Conservation (phyloP, 2,888 invertebrate genomes). For the Eupithecia subumbrata region DNA sequence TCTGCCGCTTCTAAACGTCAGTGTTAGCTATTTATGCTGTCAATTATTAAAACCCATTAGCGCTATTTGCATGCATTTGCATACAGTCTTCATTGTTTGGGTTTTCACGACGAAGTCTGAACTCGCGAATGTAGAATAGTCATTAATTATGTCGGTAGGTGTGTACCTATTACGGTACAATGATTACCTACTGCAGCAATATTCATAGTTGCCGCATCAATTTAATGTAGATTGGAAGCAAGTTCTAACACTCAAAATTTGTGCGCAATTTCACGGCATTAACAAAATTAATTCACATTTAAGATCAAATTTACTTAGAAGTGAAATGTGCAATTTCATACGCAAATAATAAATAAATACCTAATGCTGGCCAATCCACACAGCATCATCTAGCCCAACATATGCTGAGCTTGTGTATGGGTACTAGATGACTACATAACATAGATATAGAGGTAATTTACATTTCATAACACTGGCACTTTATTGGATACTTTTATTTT, state of each 20-base stretch:
- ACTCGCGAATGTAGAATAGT: background rate
- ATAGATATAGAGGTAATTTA: too few relatives aligned
- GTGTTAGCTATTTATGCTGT: conserved; percentile 46
- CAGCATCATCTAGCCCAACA: too few relatives aligned
- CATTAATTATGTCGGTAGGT: background rate
- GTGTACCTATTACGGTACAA: background rate
- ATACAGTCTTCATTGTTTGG: conserved; percentile 17
- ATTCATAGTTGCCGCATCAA: background rate
- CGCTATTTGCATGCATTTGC: conserved; percentile 53
- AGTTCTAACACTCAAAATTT: background rate
- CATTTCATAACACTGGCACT: too few relatives aligned
- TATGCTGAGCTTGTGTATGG: too few relatives aligned
- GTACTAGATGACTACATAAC: too few relatives aligned
- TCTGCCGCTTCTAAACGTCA: background rate
- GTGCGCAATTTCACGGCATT: background rate
- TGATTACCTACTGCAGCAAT: background rate
- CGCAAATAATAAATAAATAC: background rate
- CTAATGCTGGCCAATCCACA: too few relatives aligned
- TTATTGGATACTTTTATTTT: too few relatives aligned
- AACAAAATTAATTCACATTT: background rate
- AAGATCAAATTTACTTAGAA: background rate
- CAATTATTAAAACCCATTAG: conserved; percentile 52
- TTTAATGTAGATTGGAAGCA: background rate
- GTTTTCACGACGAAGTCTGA: conserved; percentile 5
- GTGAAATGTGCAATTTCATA: background rate